Conservation (phyloP, 2,888 invertebrate genomes). For the Antheraea assamensis region DNA sequence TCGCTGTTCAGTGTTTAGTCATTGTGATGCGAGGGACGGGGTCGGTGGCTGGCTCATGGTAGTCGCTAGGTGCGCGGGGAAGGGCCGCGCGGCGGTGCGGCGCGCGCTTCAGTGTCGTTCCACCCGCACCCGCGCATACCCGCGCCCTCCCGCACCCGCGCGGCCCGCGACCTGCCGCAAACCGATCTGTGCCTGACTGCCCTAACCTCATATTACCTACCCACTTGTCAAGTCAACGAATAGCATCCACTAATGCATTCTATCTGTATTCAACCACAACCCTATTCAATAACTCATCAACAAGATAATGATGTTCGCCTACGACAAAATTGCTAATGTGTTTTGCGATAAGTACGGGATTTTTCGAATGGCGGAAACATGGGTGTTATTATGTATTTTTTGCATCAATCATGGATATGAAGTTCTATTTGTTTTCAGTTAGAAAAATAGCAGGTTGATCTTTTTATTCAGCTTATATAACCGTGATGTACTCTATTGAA, state of each 20-base stretch:
- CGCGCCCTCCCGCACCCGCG: constrained; percentile 71
- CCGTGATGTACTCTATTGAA: not conserved
- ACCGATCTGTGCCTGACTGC: constrained; percentile 53
- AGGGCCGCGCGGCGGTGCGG: constrained; percentile 56
- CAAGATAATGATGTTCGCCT: constrained; percentile 5
- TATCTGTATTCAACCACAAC: constrained; percentile 4
- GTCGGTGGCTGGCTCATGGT: not conserved
- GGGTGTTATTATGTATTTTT: constrained; percentile 1
- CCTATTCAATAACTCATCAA: not conserved
- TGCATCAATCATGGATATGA: not conserved
- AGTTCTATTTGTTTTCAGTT: not conserved
- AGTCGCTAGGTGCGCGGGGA: not conserved
- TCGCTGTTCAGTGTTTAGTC: not conserved
- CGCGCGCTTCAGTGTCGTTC: constrained; percentile 78
- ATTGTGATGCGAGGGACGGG: not conserved
- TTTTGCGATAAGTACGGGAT: not conserved
- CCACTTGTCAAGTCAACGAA: constrained; percentile 54
- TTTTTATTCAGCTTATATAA: not conserved
- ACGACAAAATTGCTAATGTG: not conserved
- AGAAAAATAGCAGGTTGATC: not conserved
- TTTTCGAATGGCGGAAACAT: constrained; percentile 1
- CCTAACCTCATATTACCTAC: constrained; percentile 70
- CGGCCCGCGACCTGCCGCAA: constrained; percentile 70
- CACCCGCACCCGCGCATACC: constrained; percentile 72
- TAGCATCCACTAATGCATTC: constrained; percentile 14